phyloP scores from a whole-genome alignment of 2,888 invertebrate species.

The Parnassius glacialis region DNA sequence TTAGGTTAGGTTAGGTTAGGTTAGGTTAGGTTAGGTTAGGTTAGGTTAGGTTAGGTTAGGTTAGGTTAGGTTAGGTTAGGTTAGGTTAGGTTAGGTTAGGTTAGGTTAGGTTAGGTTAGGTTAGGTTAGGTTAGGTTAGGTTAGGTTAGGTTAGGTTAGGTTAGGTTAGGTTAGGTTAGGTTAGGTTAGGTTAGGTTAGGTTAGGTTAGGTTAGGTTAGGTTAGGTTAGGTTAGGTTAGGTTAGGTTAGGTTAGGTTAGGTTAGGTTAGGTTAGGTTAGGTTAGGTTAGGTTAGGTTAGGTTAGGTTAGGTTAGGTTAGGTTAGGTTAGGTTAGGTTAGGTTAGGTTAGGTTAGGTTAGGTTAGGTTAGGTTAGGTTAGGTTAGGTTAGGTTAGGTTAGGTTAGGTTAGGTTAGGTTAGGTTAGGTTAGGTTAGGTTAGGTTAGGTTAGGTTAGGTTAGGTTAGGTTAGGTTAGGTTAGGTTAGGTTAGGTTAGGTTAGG shows the following conservation, averaged over 20 bases:
- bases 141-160: conserved; percentile 32
- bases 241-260: too few relatives aligned
- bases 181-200: conserved; percentile 36
- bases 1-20: too few relatives aligned
- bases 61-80: too few relatives aligned
- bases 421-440: conserved; percentile 4
- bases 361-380: conserved; percentile 32
- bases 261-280: too few relatives aligned
- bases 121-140: conserved; percentile 28
- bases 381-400: conserved; percentile 23
- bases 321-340: conserved; percentile 27
- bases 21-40: too few relatives aligned
- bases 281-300: too few relatives aligned
- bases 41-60: too few relatives aligned
- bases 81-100: too few relatives aligned
- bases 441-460: conserved; percentile 6
- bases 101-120: too few relatives aligned
- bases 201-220: conserved; percentile 20
- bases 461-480: conserved; percentile 11
- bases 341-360: conserved; percentile 30
- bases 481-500: conserved; percentile 2
- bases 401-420: conserved; percentile 5
- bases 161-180: conserved; percentile 35
- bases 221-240: too few relatives aligned
- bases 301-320: too few relatives aligned